Evolutionary conservation across 2,888 invertebrate species (phyloP), one percentile per base, ranked within the genome.

Genomic region (Lycocerus yunnanus): DNA sequence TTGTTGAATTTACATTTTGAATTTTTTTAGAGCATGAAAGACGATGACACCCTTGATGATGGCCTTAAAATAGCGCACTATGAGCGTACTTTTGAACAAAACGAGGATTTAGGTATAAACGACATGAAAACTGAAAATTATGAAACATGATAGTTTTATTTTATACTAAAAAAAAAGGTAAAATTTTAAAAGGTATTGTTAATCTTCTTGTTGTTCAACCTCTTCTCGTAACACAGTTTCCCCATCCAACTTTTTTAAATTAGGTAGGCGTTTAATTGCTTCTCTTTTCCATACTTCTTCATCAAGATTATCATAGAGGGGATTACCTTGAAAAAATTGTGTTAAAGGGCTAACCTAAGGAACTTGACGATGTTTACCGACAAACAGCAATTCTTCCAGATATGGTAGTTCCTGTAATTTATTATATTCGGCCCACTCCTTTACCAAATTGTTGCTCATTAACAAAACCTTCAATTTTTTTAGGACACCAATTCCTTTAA

Each of bases 41-140:
- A 94, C 15, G 90, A 90, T 16, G 90, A 91, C 73, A 86, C 88
- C n/a, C 74, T 82, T 0, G 97, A 97, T 84, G 91, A 92, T 0
- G 90, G 91, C 75, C 88, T 99, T 78, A 92, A 88, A 76, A 91
- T 97, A 14, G 91, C 89, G 0, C 91, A 92, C 58, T 99, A 98
- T 86, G 94, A 94, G 72, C 89, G 99, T 66, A 91, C 88, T 0
- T 94, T 90, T 83, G 97, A 98, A 9, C 97, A 99, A 85, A 97
- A 99, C 84, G 99, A 99, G 73, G 95, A 96, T 69, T 89, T 99
- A 1, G 99, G 99, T 0, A 86, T 99, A 16, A 98, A 97, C 84
- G 98, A 99, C 85, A 97, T 99, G 92, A 96, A 95, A 87, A 95
- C 96, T 0, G 98, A 98, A 82, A 91, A 93, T 82, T 98, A 98